Evolutionary conservation across 2,888 invertebrate genomes (phyloP).

Genomic region (Thysanoteuthis rhombus): DNA sequence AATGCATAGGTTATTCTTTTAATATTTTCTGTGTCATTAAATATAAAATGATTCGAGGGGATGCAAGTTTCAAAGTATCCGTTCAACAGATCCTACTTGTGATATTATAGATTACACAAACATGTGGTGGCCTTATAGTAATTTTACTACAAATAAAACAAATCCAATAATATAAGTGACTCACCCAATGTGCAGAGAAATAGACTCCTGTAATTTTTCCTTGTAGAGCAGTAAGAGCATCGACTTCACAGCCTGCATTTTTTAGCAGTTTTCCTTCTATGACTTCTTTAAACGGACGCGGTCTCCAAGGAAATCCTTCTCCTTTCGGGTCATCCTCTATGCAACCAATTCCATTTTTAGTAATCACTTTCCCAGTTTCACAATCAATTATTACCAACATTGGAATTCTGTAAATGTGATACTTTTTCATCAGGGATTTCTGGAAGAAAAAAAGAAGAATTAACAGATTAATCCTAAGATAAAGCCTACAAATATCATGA

Average conservation of each 20-base stretch:
- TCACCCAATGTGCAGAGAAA: conserved; percentile 90
- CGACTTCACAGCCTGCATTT: conserved; percentile 39
- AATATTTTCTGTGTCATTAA: no score
- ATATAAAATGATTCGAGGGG: no score
- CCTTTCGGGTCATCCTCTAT: conserved; percentile 79
- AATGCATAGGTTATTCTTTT: no score
- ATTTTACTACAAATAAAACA: background rate
- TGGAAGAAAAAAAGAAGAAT: conserved; percentile 66
- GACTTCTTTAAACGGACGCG: conserved; percentile 73
- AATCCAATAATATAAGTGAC: conserved; percentile 49
- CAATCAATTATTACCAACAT: conserved; percentile 78
- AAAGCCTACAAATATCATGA: no score
- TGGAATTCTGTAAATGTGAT: conserved; percentile 73
- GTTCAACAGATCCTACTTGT: no score
- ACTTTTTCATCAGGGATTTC: conserved; percentile 81
- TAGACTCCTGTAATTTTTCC: conserved; percentile 81
- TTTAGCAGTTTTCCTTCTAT: conserved; percentile 56
- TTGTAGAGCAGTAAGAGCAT: conserved; percentile 55
- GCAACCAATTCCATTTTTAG: conserved; percentile 74
- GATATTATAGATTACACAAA: no score
- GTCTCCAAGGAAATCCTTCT: conserved; percentile 81
- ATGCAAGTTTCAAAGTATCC: no score
- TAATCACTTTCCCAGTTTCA: conserved; percentile 76
- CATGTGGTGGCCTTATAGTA: no score
- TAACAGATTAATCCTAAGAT: no score